Evolutionary conservation across 2,888 invertebrate genomes (phyloP).

Genomic region (Epistrophe grossulariae): DNA sequence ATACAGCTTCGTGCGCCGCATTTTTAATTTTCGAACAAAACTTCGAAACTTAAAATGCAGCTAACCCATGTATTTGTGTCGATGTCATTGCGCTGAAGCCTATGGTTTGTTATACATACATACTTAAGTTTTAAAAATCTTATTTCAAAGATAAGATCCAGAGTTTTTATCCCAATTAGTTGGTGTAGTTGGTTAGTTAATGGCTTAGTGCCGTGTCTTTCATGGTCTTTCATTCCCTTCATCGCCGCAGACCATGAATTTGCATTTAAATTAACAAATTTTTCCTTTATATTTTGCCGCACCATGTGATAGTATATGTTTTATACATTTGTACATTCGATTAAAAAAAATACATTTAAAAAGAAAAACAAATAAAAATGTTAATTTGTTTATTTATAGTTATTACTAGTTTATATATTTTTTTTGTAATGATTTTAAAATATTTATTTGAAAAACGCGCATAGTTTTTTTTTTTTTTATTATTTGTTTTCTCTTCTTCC

Average conservation of each 20-base stretch:
- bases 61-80: slow-evolving; percentile 14
- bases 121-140: slow-evolving; percentile 30
- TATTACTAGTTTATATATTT: slow-evolving; percentile 23
- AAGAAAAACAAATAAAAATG: slow-evolving; percentile 28
- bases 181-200: slow-evolving; percentile 27
- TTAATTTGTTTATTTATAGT: slow-evolving; percentile 46
- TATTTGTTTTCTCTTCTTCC: slow-evolving; percentile 18
- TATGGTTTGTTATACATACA: slow-evolving; percentile 23
- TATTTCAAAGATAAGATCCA: slow-evolving; percentile 19
- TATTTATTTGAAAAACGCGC: slow-evolving; percentile 56
- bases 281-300: slow-evolving; percentile 65
- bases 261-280: slow-evolving; percentile 65
- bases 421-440: slow-evolving; percentile 32
- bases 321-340: slow-evolving; percentile 73
- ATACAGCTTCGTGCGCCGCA: slow-evolving; percentile 57
- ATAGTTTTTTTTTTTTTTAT: slow-evolving; percentile 44
- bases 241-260: slow-evolving; percentile 10
- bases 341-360: slow-evolving; percentile 23
- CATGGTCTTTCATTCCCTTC: slow-evolving; percentile 10
- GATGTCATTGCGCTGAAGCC: slow-evolving; percentile 43
- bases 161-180: slow-evolving; percentile 22
- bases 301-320: slow-evolving; percentile 75
- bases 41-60: not conserved
- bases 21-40: slow-evolving; percentile 19
- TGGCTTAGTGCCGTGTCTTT: not conserved